These are phyloP conservation scores for Nyctereutes procyonoides DNA, from an alignment of 2,113 vertebrate genomes.

Conservation along the genomic window DNA sequence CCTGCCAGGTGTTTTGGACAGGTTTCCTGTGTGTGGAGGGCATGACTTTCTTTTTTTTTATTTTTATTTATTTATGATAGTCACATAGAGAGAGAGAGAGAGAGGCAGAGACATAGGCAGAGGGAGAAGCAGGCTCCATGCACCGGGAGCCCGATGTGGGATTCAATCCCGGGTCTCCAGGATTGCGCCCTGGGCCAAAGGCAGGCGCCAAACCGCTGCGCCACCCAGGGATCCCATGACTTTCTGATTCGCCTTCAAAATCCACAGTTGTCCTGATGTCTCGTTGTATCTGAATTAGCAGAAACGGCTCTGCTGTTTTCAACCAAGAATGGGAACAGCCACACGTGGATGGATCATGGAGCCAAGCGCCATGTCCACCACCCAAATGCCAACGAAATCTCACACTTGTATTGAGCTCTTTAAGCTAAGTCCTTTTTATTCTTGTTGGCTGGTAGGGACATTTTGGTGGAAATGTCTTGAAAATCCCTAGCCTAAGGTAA, in stretches of 20 bases:
- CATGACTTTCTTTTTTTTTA: too few species aligned
- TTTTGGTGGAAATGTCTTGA: slow-evolving; percentile 7
- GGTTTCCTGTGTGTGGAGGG: neutral
- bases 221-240: too few species aligned
- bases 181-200: too few species aligned
- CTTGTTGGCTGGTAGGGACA: neutral
- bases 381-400: neutral
- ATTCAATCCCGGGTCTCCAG: too few species aligned
- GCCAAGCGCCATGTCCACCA: neutral
- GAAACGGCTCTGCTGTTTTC: neutral
- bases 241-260: neutral
- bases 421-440: neutral
- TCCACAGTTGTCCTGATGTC: neutral
- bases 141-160: too few species aligned
- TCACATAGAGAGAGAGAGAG: too few species aligned
- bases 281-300: neutral
- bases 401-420: neutral
- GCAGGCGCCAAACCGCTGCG: too few species aligned
- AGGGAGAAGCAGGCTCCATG: too few species aligned
- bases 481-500: neutral
- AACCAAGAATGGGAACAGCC: neutral
- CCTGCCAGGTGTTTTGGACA: neutral
- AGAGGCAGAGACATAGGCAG: too few species aligned
- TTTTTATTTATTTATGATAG: too few species aligned
- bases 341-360: neutral